Conservation (phyloP, 64 coral and sea anemone species). For the Stichodactyla helianthus region DNA sequence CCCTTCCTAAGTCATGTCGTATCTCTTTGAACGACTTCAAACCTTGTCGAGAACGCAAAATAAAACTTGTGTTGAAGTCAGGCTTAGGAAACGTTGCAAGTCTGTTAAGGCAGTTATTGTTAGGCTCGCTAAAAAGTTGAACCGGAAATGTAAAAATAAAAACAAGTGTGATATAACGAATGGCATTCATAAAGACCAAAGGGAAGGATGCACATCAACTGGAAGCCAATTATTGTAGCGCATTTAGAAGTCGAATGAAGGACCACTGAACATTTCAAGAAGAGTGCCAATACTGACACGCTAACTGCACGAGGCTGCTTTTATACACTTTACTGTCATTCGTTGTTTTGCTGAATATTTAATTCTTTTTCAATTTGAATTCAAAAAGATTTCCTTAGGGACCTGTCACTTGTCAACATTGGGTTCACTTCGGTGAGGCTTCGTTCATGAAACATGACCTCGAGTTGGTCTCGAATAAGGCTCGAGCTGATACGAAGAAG, state of each 20-base stretch:
- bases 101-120: not conserved
- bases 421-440: not conserved
- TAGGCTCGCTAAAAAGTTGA: not conserved
- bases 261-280: not conserved
- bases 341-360: conserved; percentile 13
- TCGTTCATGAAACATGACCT: not conserved
- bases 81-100: conserved; percentile 83
- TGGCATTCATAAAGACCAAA: not conserved
- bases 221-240: not conserved
- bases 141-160: not conserved
- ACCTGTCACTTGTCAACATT: conserved; percentile 5
- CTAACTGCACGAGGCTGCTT: conserved; percentile 44
- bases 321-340: not conserved
- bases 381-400: not conserved
- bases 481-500: not conserved
- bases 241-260: not conserved
- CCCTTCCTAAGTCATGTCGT: conserved; percentile 70
- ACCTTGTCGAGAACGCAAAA: conserved; percentile 59
- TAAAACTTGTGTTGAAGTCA: conserved; percentile 76
- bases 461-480: not conserved
- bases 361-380: conserved; percentile 11
- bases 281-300: conserved; percentile 32
- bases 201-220: conserved; percentile 29
- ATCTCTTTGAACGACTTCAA: conserved; percentile 78
- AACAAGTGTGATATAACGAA: not conserved